Conservation (phyloP, 37 sponge, comb jelly and placozoan species). For the Spongilla lacustris region DNA sequence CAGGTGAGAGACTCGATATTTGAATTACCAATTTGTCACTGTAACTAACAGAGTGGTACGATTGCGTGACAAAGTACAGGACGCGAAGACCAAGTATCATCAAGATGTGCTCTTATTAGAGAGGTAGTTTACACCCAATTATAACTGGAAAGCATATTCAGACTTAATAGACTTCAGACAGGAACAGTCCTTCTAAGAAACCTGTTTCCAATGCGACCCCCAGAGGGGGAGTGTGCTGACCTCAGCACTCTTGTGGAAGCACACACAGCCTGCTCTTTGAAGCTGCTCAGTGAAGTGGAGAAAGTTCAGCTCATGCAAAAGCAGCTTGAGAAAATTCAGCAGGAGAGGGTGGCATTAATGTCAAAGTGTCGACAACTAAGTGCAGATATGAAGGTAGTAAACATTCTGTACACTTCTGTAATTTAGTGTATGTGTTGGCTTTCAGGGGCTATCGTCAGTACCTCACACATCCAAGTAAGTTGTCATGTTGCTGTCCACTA, state of each 20-base stretch:
- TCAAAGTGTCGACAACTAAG: neutral
- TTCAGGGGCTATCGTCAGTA: neutral
- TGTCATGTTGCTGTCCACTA: no score
- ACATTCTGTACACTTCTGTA: no score
- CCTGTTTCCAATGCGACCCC: neutral
- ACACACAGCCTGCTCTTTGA: neutral
- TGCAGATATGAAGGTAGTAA: neutral
- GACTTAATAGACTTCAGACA: neutral
- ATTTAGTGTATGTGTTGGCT: no score
- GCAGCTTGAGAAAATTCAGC: neutral
- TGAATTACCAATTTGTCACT: neutral
- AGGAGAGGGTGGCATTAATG: neutral
- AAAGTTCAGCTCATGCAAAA: neutral
- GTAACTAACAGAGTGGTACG: conserved; percentile 1
- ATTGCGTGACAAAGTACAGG: conserved; percentile 14
- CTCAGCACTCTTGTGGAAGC: neutral
- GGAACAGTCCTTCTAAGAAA: neutral
- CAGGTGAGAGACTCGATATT: neutral
- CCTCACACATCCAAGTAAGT: neutral
- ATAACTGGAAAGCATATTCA: neutral
- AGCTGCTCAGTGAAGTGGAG: neutral
- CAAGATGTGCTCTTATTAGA: conserved; percentile 33
- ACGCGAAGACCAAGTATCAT: neutral
- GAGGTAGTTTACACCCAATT: neutral
- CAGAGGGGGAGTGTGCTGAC: neutral